Evolutionary conservation across 2,888 invertebrate species (phyloP).

Genomic region (Orchesellides sinensis): DNA sequence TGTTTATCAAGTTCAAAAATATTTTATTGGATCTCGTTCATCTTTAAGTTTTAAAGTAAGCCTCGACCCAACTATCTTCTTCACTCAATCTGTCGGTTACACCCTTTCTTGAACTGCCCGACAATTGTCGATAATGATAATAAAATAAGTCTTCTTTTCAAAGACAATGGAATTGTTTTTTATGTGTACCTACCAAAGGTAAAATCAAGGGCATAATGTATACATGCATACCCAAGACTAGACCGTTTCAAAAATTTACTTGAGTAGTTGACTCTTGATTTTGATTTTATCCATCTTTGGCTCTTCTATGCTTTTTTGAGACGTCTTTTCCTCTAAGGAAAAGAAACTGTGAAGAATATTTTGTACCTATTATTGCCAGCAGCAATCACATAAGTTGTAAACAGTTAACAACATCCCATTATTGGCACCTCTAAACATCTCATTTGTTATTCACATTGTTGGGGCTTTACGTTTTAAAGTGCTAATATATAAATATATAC

Average conservation of each 20-base stretch:
- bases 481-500: neutral
- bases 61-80: neutral
- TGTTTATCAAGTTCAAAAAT: neutral
- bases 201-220: too few species aligned
- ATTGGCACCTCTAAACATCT: conserved; percentile 28
- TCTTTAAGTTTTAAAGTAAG: neutral
- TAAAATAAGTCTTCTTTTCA: conserved; percentile 15
- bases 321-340: neutral
- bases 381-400: conserved; percentile 25
- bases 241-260: too few species aligned
- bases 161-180: conserved; percentile 10
- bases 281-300: too few species aligned
- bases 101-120: neutral
- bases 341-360: neutral
- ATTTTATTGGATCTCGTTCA: neutral
- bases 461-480: neutral
- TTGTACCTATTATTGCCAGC: conserved; percentile 8
- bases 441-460: conserved; percentile 21
- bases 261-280: too few species aligned
- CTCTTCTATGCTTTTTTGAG: neutral
- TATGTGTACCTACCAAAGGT: too few species aligned
- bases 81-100: neutral
- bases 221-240: neutral
- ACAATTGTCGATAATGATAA: conserved; percentile 17
- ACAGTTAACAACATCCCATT: conserved; percentile 27